phyloP scores from a whole-genome alignment of 2,113 vertebrate genomes.

The Myotis yumanensis region DNA sequence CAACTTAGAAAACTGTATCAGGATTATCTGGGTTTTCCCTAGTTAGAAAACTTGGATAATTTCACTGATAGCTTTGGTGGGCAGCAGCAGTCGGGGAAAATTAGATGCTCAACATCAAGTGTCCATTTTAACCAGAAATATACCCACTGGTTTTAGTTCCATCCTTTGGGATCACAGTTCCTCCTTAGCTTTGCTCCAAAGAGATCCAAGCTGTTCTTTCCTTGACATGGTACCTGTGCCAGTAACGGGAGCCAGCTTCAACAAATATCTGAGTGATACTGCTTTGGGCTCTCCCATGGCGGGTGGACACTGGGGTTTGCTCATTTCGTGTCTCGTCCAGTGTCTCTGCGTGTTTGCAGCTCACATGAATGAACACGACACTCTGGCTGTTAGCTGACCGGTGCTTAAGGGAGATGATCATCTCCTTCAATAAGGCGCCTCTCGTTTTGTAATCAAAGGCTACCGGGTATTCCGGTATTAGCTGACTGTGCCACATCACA shows the following conservation, averaged over 20 bases:
- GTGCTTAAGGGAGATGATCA: neutral
- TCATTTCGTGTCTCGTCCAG: fast-evolving
- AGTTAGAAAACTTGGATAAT: neutral
- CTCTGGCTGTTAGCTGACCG: neutral
- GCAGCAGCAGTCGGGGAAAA: neutral
- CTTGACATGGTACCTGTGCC: neutral
- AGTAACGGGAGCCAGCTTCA: neutral
- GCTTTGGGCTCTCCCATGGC: neutral
- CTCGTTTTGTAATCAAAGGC: neutral
- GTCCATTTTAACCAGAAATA: neutral
- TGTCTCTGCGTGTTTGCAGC: neutral
- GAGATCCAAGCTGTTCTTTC: neutral
- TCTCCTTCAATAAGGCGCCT: neutral
- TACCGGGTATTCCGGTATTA: too few species aligned
- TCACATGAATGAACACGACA: neutral
- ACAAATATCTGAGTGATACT: fast-evolving
- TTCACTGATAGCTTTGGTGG: neutral
- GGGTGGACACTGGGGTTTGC: neutral
- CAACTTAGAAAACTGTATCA: neutral
- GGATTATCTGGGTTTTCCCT: neutral
- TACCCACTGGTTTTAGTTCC: neutral
- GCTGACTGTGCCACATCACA: neutral
- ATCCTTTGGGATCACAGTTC: neutral
- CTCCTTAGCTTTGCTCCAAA: neutral
- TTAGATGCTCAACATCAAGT: neutral